Evolutionary conservation across 2,113 vertebrate genomes (phyloP).

Genomic region (Hiodon tergisus): DNA sequence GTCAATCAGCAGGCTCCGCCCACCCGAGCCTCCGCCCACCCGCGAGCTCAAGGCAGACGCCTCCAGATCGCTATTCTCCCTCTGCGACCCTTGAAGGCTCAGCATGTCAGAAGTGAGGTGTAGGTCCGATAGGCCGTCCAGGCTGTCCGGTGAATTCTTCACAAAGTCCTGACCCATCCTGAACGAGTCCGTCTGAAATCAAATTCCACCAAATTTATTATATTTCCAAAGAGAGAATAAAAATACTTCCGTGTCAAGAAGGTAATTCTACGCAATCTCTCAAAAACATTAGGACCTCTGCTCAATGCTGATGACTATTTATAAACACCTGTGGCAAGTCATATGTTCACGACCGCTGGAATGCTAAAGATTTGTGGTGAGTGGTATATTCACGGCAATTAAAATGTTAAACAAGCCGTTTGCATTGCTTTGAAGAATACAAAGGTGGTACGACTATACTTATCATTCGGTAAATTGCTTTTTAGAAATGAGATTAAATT

Average conservation of each 20-base stretch:
- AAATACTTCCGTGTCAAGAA: neutral
- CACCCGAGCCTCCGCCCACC: conserved; percentile 36
- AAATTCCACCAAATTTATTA: neutral
- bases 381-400: too few relatives aligned
- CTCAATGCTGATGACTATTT: too few relatives aligned
- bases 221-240: neutral
- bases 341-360: too few relatives aligned
- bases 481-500: too few relatives aligned
- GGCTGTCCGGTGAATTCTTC: conserved; percentile 58
- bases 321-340: too few relatives aligned
- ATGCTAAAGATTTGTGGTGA: too few relatives aligned
- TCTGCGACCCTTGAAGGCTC: conserved; percentile 40
- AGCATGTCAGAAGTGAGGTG: conserved; percentile 60
- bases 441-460: too few relatives aligned
- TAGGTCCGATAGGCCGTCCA: conserved; percentile 58
- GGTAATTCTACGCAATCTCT: neutral
- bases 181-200: conserved; percentile 84
- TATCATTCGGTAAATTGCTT: too few relatives aligned
- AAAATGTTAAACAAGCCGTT: too few relatives aligned
- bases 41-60: conserved; percentile 37
- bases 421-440: too few relatives aligned
- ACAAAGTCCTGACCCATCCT: conserved; percentile 80
- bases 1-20: conserved; percentile 51
- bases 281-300: too few relatives aligned
- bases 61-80: conserved; percentile 37